Conservation (phyloP, 2,888 invertebrate genomes). For the Dascillus cervinus region DNA sequence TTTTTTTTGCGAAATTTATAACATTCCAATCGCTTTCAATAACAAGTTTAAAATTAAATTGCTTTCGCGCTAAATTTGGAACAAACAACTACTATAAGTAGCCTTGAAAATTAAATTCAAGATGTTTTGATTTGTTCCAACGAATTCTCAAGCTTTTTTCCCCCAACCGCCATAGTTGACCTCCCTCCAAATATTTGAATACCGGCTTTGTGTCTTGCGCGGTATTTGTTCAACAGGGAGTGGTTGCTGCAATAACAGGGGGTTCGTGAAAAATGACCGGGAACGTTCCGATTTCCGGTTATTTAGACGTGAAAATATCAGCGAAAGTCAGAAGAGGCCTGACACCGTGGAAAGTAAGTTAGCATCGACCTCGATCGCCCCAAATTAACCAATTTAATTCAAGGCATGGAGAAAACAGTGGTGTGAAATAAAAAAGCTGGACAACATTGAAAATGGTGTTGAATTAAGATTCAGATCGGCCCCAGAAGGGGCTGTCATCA, state of each 20-base stretch:
- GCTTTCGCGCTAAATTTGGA: too few species aligned
- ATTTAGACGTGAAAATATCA: slow-evolving; percentile 58
- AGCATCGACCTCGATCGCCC: slow-evolving; percentile 20
- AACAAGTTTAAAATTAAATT: too few species aligned
- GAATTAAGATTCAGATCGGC: slow-evolving; percentile 51
- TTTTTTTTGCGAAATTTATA: too few species aligned
- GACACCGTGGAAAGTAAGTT: slow-evolving; percentile 56
- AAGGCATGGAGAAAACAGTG: slow-evolving; percentile 61
- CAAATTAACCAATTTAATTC: slow-evolving; percentile 24
- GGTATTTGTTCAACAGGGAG: slow-evolving; percentile 17
- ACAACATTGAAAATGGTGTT: slow-evolving; percentile 47
- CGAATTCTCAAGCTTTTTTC: too few species aligned
- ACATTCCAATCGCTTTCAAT: too few species aligned
- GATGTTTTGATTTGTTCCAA: too few species aligned
- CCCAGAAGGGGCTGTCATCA: slow-evolving; percentile 34
- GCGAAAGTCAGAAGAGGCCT: slow-evolving; percentile 52
- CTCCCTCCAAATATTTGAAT: too few species aligned
- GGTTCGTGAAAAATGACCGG: slow-evolving; percentile 19
- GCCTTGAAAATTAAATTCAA: too few species aligned
- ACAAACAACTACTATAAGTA: too few species aligned
- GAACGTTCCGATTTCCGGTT: slow-evolving; percentile 45
- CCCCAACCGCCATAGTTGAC: too few species aligned
- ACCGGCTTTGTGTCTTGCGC: slow-evolving; percentile 15
- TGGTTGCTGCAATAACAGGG: slow-evolving; percentile 13
- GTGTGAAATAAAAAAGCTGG: slow-evolving; percentile 54